phyloP scores from a whole-genome alignment of 35 echinoderm and acorn worm species.

The Apostichopus japonicus region DNA sequence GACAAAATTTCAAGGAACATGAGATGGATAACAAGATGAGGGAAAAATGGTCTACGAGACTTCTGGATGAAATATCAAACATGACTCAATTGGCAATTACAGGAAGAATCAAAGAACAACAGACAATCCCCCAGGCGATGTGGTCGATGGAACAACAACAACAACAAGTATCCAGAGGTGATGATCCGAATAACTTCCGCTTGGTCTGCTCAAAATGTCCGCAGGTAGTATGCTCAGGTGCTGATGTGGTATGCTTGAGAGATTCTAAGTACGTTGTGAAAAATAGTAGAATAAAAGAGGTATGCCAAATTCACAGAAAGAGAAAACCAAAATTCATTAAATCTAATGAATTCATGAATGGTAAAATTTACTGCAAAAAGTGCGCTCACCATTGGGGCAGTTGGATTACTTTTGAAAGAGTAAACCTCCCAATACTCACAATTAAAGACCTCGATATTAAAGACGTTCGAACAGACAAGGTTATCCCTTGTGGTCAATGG shows the following conservation, averaged over 20 bases:
- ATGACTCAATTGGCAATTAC: not conserved
- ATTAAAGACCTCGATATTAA: not conserved
- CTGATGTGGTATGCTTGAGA: slow-evolving; percentile 15
- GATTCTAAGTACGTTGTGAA: slow-evolving; percentile 24
- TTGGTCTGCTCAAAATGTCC: slow-evolving; percentile 25
- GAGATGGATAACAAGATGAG: slow-evolving; percentile 30
- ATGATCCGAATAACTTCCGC: not conserved
- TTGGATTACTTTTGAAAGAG: not conserved
- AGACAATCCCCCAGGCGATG: not conserved
- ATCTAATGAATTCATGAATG: slow-evolving; percentile 18
- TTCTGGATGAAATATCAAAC: not conserved
- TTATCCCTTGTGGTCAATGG: not conserved
- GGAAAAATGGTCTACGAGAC: slow-evolving; percentile 31
- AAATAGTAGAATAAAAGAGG: not conserved
- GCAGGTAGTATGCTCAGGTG: slow-evolving; percentile 9
- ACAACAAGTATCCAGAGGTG: not conserved
- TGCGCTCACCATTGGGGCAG: slow-evolving; percentile 17
- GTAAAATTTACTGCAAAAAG: slow-evolving; percentile 4
- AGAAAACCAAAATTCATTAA: not conserved
- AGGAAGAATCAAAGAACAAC: slow-evolving; percentile 23
- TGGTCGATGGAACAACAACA: not conserved
- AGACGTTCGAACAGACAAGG: not conserved
- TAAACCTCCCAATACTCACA: slow-evolving; percentile 15
- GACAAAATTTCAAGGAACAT: slow-evolving; percentile 20
- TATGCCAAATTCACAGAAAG: not conserved